phyloP scores from a whole-genome alignment of 1,140 invertebrate genomes.

The Conopomorpha cramerella region DNA sequence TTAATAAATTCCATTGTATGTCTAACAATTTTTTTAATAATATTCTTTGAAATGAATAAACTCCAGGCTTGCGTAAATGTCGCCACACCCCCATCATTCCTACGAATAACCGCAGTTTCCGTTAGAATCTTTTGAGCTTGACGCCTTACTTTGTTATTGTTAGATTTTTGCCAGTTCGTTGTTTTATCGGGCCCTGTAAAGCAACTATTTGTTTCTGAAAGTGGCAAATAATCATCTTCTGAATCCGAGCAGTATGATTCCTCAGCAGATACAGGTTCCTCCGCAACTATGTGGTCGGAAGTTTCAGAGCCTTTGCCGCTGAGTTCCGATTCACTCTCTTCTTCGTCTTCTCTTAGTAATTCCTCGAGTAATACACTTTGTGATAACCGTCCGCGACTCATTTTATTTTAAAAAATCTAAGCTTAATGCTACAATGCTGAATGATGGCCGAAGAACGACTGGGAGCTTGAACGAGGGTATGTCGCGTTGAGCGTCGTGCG shows the following conservation, averaged over 20 bases:
- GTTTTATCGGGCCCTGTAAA: conserved; percentile 15
- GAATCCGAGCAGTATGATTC: conserved; percentile 14
- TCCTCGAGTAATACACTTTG: conserved; percentile 13
- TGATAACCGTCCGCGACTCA: conserved; percentile 14
- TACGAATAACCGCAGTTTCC: conserved; percentile 11
- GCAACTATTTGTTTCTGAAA: conserved; percentile 12
- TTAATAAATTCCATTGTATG: conserved; percentile 15
- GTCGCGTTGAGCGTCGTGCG: conserved; percentile 12
- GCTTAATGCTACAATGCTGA: conserved; percentile 11
- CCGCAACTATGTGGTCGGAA: conserved; percentile 14
- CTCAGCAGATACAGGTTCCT: conserved; percentile 11
- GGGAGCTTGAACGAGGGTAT: conserved; percentile 5
- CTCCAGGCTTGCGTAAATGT: conserved; percentile 13
- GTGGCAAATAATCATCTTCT: conserved; percentile 11
- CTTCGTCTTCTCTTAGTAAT: conserved; percentile 16
- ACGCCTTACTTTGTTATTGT: conserved; percentile 17
- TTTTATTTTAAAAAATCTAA: conserved; percentile 16
- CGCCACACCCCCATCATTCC: conserved; percentile 8
- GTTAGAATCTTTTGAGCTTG: conserved; percentile 16
- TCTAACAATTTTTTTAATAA: conserved; percentile 14
- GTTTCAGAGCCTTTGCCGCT: conserved; percentile 15
- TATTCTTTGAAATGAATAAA: conserved; percentile 16
- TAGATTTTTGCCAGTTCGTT: conserved; percentile 16
- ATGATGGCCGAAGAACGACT: conserved; percentile 11
- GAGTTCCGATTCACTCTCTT: conserved; percentile 19